Base-by-base conservation (phyloP, 2,797 vertebrate genomes). In the Brachymystax lenok region DNA sequence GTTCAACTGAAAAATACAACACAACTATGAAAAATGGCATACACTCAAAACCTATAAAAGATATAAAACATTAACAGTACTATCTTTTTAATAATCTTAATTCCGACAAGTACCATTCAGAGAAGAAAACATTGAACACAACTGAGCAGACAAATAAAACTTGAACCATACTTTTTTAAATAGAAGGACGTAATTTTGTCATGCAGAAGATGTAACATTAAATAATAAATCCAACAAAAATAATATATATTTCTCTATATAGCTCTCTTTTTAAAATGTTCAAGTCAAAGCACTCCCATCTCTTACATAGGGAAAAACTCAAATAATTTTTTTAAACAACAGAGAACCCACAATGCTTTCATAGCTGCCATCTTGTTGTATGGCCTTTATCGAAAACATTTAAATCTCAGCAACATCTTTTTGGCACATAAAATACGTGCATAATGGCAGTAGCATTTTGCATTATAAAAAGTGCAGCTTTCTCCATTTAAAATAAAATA, bases 181-280 rank as follows among this genome's bases (percentile, higher is more conserved):
- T 96, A 97, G 94, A 94, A 96, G 93, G 88, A 95, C 94, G 94
- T 80, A 5, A 93, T 96, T 92, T 80, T 68, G 95, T 95, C 96
- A 97, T 98, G 97, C 96, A 96, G 94, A 93, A 91, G 93, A 95
- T 95, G 96, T 94, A 94, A 96, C 96, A 96, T 99, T 98, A 99
- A 98, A 99, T 98, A 98, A 97, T 95, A 95, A 97, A 97, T 96
- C 95, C 96, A 95, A 95, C 92, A 89, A 95, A 96, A 95, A 95
- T 94, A 93, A 90, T 92, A 95, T 94, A 93, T 93, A 93, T 87
- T 13, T 46, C 91, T 93, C 88, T 94, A 85, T 93, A 91, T 93
- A 92, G 93, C 92, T 92, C 73, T 94, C 81, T 93, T 82, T 92
- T 54, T 91, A 78, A 85, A 88, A 90, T 95, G 94, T 98, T 98